phyloP scores from a whole-genome alignment of 2,888 invertebrate species.

The Phyllotreta striolata region DNA sequence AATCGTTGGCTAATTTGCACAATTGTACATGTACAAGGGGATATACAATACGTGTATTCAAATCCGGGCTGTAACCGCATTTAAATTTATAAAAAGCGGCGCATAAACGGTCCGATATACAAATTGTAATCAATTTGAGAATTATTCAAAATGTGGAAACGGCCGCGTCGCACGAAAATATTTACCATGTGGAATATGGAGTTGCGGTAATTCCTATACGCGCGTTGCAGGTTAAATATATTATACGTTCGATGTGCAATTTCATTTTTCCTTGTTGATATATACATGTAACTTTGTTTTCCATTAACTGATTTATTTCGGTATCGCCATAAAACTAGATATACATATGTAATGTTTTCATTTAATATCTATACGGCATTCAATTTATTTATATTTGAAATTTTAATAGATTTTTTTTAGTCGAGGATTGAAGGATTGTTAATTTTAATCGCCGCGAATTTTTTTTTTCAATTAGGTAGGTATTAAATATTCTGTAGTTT shows the following conservation, averaged over 20 bases:
- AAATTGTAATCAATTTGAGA: conserved; percentile 20
- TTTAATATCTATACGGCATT: no score
- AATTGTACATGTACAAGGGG: no score
- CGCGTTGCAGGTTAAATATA: conserved; percentile 6
- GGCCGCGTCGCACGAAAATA: background rate
- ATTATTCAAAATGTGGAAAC: conserved; percentile 14
- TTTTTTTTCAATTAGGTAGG: no score
- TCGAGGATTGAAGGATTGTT: no score
- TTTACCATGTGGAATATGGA: conserved; percentile 2
- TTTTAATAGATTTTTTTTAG: no score
- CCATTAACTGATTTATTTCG: conserved; percentile 4
- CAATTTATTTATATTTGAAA: no score
- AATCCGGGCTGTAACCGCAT: conserved; percentile 1
- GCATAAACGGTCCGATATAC: background rate
- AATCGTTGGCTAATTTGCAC: no score
- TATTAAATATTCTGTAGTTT: no score
- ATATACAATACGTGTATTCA: background rate
- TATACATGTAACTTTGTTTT: background rate
- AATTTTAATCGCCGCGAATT: no score
- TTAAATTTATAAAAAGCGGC: conserved; percentile 3
- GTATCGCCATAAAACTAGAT: no score
- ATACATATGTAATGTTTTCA: no score
- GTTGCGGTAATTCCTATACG: conserved; percentile 7
- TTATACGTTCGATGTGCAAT: conserved; percentile 1
- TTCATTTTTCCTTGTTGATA: conserved; percentile 1